Evolutionary conservation across 2,113 vertebrate species (phyloP), one percentile per base, ranked within the genome.

Genomic region (Channa argus): DNA sequence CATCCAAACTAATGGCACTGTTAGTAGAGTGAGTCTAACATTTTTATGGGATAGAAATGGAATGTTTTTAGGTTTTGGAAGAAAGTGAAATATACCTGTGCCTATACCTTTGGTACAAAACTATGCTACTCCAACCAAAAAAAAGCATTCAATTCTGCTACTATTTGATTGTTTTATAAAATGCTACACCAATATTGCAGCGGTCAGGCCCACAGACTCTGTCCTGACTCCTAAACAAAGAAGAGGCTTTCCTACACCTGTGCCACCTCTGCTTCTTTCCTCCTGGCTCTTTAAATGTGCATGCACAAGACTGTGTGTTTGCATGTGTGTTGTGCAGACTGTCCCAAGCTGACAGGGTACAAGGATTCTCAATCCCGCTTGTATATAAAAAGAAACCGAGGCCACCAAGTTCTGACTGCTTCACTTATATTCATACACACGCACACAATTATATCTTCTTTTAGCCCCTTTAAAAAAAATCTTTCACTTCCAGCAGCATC

Each of bases 341-440:
- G 59, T 84, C 67, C 63, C 44, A 38, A 54, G 56, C 66, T 89
- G 90, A 91, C 86, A 89, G 77, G 51, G 38, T 84, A 92, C 91
- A 91, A 66, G 86, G 77, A 80, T 87, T 92, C 72, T 91, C 89
- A 87, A 92, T 92, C 67, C 74, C 78, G 60, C 79, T 77, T 52
- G 61, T 74, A 44, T 83, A 88, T 83, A 89, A 79, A 84, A 83
- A 76, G 77, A 77, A 80, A 70, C 80, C 46, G 52, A 78, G 53
- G 65, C 41, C 71, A 76, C 46, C 5, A 7, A 68, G 79, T 77
- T 73, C 75, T 81, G 75, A 64, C 84, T 71, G 52, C 70, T 74
- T 65, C 37, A 58, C 62, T 83, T 77, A 68, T 7, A 61, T n/a
- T 76, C 61, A 65, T 70, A 76, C 74, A 60, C 51, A 12, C 3